Evolutionary conservation across 2,113 vertebrate genomes (phyloP).

Genomic region (Azemiops feae): DNA sequence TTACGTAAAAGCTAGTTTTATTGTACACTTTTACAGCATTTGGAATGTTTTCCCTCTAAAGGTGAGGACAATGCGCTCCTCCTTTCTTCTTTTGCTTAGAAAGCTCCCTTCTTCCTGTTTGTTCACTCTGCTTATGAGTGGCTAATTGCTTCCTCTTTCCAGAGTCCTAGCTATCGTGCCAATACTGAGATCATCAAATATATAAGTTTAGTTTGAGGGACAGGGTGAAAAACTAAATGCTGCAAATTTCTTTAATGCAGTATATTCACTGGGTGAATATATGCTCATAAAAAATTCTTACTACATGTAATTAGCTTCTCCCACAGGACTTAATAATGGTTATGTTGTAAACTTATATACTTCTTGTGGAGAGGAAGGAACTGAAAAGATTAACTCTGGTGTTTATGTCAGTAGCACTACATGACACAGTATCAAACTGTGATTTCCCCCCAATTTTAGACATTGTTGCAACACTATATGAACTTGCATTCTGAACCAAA

Average conservation of each 20-base stretch:
- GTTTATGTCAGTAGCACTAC: background rate
- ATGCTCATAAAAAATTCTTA: background rate
- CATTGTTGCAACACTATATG: background rate
- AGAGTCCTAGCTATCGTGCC: background rate
- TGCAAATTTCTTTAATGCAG: background rate
- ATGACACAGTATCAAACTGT: background rate
- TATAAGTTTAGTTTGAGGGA: background rate
- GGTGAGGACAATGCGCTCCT: background rate
- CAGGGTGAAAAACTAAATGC: background rate
- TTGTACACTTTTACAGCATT: background rate
- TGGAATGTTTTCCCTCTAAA: background rate
- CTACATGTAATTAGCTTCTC: background rate
- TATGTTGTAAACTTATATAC: background rate
- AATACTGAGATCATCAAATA: background rate
- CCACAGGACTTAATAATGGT: background rate
- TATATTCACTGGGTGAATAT: background rate
- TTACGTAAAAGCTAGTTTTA: background rate
- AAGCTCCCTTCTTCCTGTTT: background rate
- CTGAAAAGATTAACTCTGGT: background rate
- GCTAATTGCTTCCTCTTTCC: background rate
- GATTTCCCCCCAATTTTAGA: background rate
- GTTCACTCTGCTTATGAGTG: background rate
- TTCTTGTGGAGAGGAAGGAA: background rate
- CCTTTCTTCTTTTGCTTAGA: background rate
- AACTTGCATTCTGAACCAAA: background rate